Evolutionary conservation across 1,140 invertebrate genomes (phyloP), one percentile per base, ranked within the genome.

Genomic region (Temnothorax curvispinosus): DNA sequence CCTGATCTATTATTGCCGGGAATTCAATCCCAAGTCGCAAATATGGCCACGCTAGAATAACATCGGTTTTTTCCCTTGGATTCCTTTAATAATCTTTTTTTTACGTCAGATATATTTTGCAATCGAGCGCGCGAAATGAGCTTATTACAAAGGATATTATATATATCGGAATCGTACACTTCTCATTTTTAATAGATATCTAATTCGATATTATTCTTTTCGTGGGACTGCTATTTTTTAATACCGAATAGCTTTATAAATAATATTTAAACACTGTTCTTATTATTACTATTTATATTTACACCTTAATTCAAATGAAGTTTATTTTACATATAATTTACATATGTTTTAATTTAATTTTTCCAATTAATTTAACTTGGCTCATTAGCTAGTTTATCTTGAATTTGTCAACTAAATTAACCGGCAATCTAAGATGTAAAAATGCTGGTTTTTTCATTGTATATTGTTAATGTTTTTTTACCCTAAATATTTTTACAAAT

Each of bases 11-110:
- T 84, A 84, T 84, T n/a, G 80, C 18, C 47, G 6, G 32, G 41
- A 47, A 84, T 84, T 84, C 69, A 75, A 35, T 84, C 80, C 35
- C 54, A 18, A 81, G 64, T 81, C 41, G 41, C 65, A 69, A 47
- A 58, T 82, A 84, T 50, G 69, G 27, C n/a, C 41, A 60, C 32
- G 35, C 65, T 35, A 27, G 52, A 72, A 47, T 58, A 72, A 44
- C n/a, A 35, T 8, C 11, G 13, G 7, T 11, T 80, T 67, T 77
- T 62, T n/a, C 13, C 15, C 38, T 38, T 21, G 15, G 0, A 50
- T 52, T 65, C 47, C 64, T 38, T 27, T 4, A 54, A 41, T 38
- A 11, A 27, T 13, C 32, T 15, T 15, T 71, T 71, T 58, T 60
- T 72, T 44, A 7, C 21, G 9, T 41, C 41, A 11, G 50, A 76